Percentiles rank a stretch among this genome's conserved stretches.
Conservation (phyloP, 2,797 vertebrate species). For the Enoplosus armatus region DNA sequence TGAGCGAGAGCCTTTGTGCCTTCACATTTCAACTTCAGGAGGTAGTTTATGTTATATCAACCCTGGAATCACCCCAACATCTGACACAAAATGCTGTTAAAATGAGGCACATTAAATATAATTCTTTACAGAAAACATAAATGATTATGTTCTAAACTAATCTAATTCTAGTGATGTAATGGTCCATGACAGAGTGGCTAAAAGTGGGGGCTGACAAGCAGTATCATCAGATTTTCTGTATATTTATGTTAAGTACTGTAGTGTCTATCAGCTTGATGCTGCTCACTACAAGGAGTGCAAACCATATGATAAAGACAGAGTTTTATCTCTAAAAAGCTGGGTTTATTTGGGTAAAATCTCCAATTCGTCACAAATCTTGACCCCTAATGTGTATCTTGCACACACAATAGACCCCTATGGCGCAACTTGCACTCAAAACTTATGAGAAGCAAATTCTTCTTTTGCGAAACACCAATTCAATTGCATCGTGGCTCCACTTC, state of each 20-base stretch:
- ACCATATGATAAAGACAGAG: not conserved
- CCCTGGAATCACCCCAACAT: conserved; percentile 28
- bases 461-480: conserved; percentile 11
- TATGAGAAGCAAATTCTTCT: conserved; percentile 6
- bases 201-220: not conserved
- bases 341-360: not conserved
- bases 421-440: conserved; percentile 1
- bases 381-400: not conserved
- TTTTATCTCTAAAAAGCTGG: conserved; percentile 6
- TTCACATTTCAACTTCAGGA: conserved; percentile 34
- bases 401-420: conserved; percentile 12
- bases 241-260: not conserved
- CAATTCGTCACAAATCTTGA: conserved; percentile 8
- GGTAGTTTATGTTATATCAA: conserved; percentile 41
- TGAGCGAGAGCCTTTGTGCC: conserved; percentile 13
- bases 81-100: conserved; percentile 14
- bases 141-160: conserved; percentile 4
- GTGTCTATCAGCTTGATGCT: not conserved
- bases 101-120: conserved; percentile 17
- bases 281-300: not conserved
- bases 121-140: conserved; percentile 10
- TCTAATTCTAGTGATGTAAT: conserved; percentile 26
- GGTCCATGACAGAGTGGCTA: not conserved
- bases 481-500: conserved; percentile 19
- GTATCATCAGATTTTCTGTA: not conserved